Evolutionary conservation across 2,113 vertebrate species (phyloP), one percentile per base, ranked within the genome.

Genomic region (Nerophis lumbriciformis): DNA sequence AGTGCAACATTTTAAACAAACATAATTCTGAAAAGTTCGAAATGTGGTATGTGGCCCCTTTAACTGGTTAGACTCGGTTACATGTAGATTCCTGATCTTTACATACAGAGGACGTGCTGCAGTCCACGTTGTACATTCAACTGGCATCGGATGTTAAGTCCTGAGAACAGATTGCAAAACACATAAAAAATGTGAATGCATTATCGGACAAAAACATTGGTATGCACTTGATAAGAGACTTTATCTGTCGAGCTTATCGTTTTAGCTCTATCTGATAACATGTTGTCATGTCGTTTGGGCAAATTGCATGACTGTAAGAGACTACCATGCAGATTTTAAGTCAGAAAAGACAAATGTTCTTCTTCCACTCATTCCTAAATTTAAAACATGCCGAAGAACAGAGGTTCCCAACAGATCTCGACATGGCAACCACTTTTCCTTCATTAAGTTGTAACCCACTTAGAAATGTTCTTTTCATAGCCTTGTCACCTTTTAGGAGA

Each of bases 141-240:
- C 35, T 73, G 14, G 1, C n/a, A 11, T 55, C 51, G 9, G 6
- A 36, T 55, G 11, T 68, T 45, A 71, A 59, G 61, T 76, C 76
- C 76, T 81, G 55, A 4, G 36, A 65, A 68, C 12, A 76, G 16
- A 62, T 8, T 28, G 21, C 28, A 59, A 39, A 1, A 45, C 15
- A 50, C 11, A 2, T 49, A 42, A 55, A 62, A 36, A 12, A 44
- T 28, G 6, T n/a, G 35, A 47, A 49, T 8, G 6, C 11, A 19
- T 56, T 36, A 14, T 38, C 9, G 1, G 1, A 15, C 2, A 7
- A 39, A 39, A 38, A 9, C 35, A 55, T 36, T 54, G 35, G 5
- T 39, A n/a, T 39, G 37, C 53, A 39, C 4, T 39, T 37, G 53
- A 55, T 39, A 16, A 16, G 4, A 16, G 8, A 51, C 44, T 47